Percentiles rank a stretch among this genome's conserved stretches.
phyloP scores from a whole-genome alignment of 2,797 vertebrate genomes.

The Rhincodon typus region DNA sequence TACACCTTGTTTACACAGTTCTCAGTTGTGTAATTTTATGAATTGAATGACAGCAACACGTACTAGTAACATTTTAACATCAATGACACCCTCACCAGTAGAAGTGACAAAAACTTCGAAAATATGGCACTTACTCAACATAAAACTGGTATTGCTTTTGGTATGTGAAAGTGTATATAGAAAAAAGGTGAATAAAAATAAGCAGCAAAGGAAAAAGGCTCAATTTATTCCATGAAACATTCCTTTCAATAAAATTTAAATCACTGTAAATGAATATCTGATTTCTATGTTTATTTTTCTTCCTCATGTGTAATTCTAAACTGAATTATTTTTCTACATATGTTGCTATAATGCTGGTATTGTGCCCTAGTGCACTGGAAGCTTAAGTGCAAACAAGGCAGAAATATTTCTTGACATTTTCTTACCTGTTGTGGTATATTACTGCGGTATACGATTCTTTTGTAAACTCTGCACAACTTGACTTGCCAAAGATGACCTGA shows the following conservation, averaged over 20 bases:
- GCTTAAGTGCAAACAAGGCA: not conserved
- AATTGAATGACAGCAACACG: not conserved
- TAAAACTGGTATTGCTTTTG: not conserved
- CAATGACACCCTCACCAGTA: not conserved
- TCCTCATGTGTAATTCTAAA: not conserved
- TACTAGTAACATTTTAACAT: not conserved
- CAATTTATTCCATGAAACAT: not conserved
- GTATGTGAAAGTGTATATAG: not conserved
- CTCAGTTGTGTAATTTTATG: not conserved
- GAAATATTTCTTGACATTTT: not conserved
- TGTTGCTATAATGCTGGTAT: not conserved
- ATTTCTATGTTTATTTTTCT: not conserved
- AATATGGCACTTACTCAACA: not conserved
- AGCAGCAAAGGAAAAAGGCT: not conserved
- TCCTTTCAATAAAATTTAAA: not conserved
- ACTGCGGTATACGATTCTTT: conserved; percentile 96
- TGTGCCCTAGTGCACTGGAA: not conserved
- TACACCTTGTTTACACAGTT: too few relatives aligned
- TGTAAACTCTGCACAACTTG: conserved; percentile 90
- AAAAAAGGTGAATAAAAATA: not conserved
- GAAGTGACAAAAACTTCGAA: not conserved
- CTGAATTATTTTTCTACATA: not conserved
- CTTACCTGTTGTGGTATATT: conserved; percentile 95
- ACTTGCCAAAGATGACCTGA: conserved; percentile 97
- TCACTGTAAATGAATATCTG: not conserved